Conservation (phyloP, 1,140 invertebrate genomes). For the Drosophila kikkawai region DNA sequence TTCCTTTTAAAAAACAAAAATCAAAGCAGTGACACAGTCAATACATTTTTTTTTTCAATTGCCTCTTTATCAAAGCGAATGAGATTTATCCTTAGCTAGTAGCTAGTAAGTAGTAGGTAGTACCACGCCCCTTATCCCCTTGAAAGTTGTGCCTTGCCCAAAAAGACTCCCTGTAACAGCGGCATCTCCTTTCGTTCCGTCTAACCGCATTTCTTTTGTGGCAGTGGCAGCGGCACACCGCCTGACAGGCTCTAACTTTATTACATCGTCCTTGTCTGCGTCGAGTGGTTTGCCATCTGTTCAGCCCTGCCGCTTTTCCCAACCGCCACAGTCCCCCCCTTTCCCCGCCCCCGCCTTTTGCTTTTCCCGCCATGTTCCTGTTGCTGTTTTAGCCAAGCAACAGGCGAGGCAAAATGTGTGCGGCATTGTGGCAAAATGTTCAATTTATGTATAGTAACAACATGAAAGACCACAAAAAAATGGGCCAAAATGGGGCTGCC, state of each 20-base stretch:
- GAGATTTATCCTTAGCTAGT: too few species aligned
- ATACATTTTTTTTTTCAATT: too few species aligned
- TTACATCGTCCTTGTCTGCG: conserved; percentile 71
- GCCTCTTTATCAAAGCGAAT: neutral
- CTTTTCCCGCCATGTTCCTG: neutral
- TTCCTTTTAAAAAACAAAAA: too few species aligned
- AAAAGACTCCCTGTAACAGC: neutral
- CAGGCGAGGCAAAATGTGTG: conserved; percentile 70
- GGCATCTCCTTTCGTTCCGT: conserved; percentile 22
- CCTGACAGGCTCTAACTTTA: conserved; percentile 77
- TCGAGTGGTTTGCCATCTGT: conserved; percentile 66
- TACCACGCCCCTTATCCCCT: neutral
- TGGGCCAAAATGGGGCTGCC: conserved; percentile 11
- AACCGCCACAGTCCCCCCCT: neutral
- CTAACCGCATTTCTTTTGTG: conserved; percentile 73
- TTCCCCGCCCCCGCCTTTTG: too few species aligned
- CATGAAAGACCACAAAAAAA: conserved; percentile 51
- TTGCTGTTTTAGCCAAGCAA: conserved; percentile 41
- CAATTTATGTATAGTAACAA: conserved; percentile 68
- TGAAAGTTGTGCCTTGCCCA: neutral
- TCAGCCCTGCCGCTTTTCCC: conserved; percentile 14
- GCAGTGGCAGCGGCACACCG: conserved; percentile 50
- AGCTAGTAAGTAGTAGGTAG: neutral
- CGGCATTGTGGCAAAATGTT: conserved; percentile 75
- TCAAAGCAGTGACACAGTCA: too few species aligned